Evolutionary conservation across 2,113 vertebrate species (phyloP).

Genomic region (Indri indri): DNA sequence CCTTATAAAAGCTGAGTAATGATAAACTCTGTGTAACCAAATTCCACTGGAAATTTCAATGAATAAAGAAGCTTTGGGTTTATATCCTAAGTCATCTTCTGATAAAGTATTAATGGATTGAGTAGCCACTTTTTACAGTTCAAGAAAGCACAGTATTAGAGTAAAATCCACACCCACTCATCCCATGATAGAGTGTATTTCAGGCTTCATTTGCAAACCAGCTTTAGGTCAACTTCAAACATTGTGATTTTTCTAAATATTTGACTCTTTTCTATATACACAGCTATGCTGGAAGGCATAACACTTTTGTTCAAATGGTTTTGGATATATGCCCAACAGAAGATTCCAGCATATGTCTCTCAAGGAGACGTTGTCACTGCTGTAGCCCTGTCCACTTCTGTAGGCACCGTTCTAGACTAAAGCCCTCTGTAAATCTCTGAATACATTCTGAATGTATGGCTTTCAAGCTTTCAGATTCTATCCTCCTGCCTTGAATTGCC

Average conservation of each 20-base stretch:
- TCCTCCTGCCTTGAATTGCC: conserved; percentile 50
- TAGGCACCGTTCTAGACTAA: neutral
- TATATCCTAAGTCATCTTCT: neutral
- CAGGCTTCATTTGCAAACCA: conserved; percentile 18
- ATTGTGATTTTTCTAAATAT: neutral
- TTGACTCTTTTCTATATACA: neutral
- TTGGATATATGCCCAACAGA: neutral
- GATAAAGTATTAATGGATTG: neutral
- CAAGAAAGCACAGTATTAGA: neutral
- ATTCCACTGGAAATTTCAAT: neutral
- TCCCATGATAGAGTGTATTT: neutral
- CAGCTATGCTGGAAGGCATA: neutral
- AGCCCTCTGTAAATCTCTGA: neutral
- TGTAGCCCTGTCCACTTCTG: neutral
- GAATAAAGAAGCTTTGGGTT: neutral
- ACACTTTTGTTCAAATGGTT: neutral
- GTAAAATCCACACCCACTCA: neutral
- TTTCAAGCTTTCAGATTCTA: conserved; percentile 60
- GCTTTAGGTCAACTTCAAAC: neutral
- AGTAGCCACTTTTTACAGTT: neutral
- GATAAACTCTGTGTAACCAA: neutral
- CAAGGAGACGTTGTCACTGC: neutral
- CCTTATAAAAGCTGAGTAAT: neutral
- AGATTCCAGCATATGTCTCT: neutral
- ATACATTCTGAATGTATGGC: conserved; percentile 36